Percentiles rank a stretch among this genome's conserved stretches.
Conservation (phyloP, 2,797 vertebrate genomes). For the Chaetophractus vellerosus region DNA sequence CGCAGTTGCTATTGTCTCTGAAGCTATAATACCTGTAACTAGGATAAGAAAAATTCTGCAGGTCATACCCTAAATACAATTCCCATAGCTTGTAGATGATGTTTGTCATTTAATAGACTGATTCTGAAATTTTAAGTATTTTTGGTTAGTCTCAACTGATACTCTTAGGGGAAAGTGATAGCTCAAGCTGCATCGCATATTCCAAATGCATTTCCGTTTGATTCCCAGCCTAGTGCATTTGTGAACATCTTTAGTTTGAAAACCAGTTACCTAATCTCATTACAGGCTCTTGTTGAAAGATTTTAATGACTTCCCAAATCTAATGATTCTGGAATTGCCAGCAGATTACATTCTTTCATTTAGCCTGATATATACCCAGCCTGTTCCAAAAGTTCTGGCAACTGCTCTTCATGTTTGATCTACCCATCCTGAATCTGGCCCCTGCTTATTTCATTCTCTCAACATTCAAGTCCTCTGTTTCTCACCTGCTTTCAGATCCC, state of each 20-base stretch:
- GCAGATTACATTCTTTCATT: neutral
- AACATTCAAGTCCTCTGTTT: neutral
- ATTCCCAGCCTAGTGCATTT: slow-evolving; percentile 32
- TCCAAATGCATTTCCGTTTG: neutral
- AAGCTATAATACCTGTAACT: slow-evolving; percentile 26
- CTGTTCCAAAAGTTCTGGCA: slow-evolving; percentile 11
- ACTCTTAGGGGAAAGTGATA: neutral
- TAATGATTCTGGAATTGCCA: slow-evolving; percentile 49
- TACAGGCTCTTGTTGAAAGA: slow-evolving; percentile 64
- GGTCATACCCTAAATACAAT: slow-evolving; percentile 52
- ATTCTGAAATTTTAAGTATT: slow-evolving; percentile 12
- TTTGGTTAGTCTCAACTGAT: slow-evolving; percentile 47
- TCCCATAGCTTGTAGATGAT: neutral
- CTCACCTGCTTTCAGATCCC: slow-evolving; percentile 1
- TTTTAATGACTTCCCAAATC: slow-evolving; percentile 21
- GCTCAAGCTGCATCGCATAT: neutral
- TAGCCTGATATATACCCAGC: neutral
- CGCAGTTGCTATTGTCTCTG: neutral
- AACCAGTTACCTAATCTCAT: slow-evolving; percentile 65
- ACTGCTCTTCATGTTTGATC: slow-evolving; percentile 49
- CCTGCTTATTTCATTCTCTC: slow-evolving; percentile 11
- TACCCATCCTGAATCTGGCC: neutral
- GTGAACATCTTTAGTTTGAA: slow-evolving; percentile 63
- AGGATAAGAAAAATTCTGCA: slow-evolving; percentile 44
- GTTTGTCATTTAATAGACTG: neutral